Conservation (phyloP, 2,888 invertebrate species). For the Clivina fossor region DNA sequence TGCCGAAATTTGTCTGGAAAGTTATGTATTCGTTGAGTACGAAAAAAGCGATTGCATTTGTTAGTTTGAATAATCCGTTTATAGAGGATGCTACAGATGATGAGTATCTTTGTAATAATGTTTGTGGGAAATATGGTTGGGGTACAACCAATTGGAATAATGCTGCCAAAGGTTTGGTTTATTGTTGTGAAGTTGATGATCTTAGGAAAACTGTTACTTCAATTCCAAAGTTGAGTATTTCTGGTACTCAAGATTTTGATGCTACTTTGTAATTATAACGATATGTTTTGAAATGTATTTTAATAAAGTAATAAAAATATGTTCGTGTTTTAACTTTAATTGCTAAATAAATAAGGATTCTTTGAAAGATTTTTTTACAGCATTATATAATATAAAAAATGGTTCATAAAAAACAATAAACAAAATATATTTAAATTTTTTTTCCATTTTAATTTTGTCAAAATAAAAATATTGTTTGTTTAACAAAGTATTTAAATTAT, state of each 20-base stretch:
- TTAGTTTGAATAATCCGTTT: conserved; percentile 58
- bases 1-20: conserved; percentile 56
- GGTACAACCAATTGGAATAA: conserved; percentile 42
- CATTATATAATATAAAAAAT: no score
- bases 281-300: no score
- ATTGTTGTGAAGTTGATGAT: conserved; percentile 52
- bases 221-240: conserved; percentile 41
- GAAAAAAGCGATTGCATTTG: conserved; percentile 53
- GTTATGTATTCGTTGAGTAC: conserved; percentile 50
- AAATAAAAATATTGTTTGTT: no score
- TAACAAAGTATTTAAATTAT: no score
- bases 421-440: no score
- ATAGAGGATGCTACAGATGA: conserved; percentile 36
- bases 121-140: conserved; percentile 51
- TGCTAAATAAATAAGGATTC: no score
- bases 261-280: no score
- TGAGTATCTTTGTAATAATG: conserved; percentile 48
- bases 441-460: no score
- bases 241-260: conserved; percentile 36
- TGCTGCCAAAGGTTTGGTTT: conserved; percentile 48
- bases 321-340: no score
- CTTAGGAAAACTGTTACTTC: conserved; percentile 43
- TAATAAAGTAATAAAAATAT: no score
- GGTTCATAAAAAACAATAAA: no score
- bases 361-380: no score